Evolutionary conservation across 2,113 vertebrate species (phyloP).

Genomic region (Martes martes): DNA sequence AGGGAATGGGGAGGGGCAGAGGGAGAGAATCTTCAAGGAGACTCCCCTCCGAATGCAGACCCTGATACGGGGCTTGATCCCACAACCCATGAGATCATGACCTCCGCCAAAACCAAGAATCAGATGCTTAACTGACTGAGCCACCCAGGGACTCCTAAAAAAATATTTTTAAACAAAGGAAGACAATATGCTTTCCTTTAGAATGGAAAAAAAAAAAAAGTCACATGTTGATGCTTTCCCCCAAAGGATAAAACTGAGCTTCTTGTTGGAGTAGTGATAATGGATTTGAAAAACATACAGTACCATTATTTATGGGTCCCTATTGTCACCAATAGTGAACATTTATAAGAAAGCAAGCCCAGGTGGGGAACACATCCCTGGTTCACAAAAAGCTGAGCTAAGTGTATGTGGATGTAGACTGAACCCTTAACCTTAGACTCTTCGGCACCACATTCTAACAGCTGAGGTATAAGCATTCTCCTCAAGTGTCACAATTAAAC

Average conservation of each 20-base stretch:
- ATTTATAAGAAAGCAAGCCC: not conserved
- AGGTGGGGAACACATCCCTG: not conserved
- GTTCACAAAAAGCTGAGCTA: not conserved
- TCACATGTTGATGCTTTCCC: not conserved
- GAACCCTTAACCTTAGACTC: not conserved
- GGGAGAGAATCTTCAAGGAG: not conserved
- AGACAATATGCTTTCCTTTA: not conserved
- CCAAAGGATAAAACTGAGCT: not conserved
- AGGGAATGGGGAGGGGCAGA: not conserved
- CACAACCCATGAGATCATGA: not conserved
- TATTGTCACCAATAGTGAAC: not conserved
- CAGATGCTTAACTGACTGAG: not conserved
- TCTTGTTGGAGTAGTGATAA: not conserved
- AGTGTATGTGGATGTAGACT: not conserved
- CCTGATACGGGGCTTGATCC: not conserved
- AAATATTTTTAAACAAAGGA: not conserved
- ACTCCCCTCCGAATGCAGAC: not conserved
- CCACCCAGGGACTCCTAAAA: not conserved
- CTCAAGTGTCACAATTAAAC: not conserved
- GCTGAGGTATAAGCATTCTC: not conserved
- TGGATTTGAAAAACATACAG: not conserved
- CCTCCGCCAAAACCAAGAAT: not conserved
- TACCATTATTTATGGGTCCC: not conserved
- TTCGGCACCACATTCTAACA: not conserved
- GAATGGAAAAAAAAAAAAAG: not conserved